Base-by-base conservation (phyloP, 2,888 invertebrate genomes). In the Trissonchulus sp. region DNA sequence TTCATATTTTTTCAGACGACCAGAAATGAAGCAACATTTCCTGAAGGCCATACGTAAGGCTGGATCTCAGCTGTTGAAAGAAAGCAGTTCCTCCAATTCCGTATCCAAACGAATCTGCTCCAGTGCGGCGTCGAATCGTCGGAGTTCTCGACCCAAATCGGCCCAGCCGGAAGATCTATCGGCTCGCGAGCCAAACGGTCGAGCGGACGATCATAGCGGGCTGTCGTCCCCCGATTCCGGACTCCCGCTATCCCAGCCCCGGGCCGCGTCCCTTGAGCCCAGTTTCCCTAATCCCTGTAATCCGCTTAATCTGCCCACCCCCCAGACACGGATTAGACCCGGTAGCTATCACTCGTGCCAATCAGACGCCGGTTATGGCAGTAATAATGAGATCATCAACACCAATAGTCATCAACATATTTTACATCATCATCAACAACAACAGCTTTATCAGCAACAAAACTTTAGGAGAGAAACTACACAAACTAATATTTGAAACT, bases 281-380 rank as follows among this genome's bases (percentile, higher is more conserved):
- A 8, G 8, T 15, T n/a, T n/a, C n/a, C n/a, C n/a, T n/a, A n/a
- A n/a, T n/a, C n/a, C n/a, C n/a, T n/a, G n/a, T n/a, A n/a, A n/a
- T n/a, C n/a, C n/a, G n/a, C n/a, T n/a, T n/a, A 48, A 8, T 23
- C 23, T 8, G 8, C 48, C 48, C 8, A 23, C 48, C 48, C 48
- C 48, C 8, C 23, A 8, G 8, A 48, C 8, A 15, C 48, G 23
- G 48, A 48, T 15, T 8, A 8, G 76, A 23, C 77, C 76, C 2
- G 60, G 30, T 63, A 77, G 76, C 63, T 60, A 68, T 30, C 37
- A 77, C 68, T 77, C 77, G 2, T 76, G 73, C 63, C 76, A 76
- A 60, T 75, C 75, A 15, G 77, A 77, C 62, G 75, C 73, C 48
- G 77, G 77, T 33, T 77, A 77, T 65, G 77, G 68, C n/a, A 76